Evolutionary conservation across 1,140 invertebrate species (phyloP), one percentile per base, ranked within the genome.

Genomic region (Procambarus clarkii): DNA sequence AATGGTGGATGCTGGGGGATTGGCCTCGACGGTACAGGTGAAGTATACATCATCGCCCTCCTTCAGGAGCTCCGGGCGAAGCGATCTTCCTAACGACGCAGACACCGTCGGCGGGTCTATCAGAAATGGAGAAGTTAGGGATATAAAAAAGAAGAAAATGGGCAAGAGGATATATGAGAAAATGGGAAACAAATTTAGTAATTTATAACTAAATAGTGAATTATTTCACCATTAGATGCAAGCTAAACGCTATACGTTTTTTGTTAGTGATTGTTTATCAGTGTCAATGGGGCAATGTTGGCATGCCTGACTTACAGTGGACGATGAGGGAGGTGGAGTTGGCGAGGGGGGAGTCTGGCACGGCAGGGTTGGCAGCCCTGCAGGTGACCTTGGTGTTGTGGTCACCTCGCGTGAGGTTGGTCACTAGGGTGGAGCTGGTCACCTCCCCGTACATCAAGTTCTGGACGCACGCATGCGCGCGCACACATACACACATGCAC

Each of bases 261-360:
- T n/a, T n/a, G n/a, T n/a, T n/a, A n/a, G n/a, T n/a, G n/a, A n/a
- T n/a, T n/a, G n/a, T n/a, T n/a, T n/a, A n/a, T n/a, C n/a, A n/a
- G n/a, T n/a, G n/a, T n/a, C n/a, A n/a, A n/a, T n/a, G n/a, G n/a
- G n/a, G n/a, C n/a, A n/a, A n/a, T n/a, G n/a, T n/a, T n/a, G n/a
- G n/a, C n/a, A 54, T 87, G 4, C 2, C 3, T 13, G 71, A 92
- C 91, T 92, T 64, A 92, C 91, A 92, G 18, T 74, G 84, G 64
- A 92, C 91, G 15, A 82, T 46, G 44, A 92, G 80, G 3, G 54
- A 58, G 78, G 91, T 92, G 24, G 91, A 74, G 84, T 92, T 92
- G 77, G 45, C 54, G 1, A 87, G 46, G 0, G 91, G 91, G 13
- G 24, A n/a, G 24, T 87, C 50, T 1, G 91, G 85, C 5, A 82